Evolutionary conservation across 2,888 invertebrate genomes (phyloP).

Genomic region (Eristalis pertinax): DNA sequence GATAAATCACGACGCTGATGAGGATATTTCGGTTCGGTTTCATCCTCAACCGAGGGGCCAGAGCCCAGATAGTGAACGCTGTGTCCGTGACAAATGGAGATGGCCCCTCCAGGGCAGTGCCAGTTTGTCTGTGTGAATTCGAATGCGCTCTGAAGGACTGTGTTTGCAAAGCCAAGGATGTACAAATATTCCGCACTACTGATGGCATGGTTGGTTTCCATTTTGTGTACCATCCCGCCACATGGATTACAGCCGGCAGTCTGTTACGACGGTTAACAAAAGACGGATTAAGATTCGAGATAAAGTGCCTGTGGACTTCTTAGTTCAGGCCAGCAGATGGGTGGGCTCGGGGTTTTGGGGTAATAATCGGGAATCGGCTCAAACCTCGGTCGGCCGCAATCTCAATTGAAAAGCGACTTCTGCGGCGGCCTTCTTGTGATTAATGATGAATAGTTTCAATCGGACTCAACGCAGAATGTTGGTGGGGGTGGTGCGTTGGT

Average conservation of each 20-base stretch:
- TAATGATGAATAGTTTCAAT: not conserved
- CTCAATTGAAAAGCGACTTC: not conserved
- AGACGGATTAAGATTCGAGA: constrained; percentile 1
- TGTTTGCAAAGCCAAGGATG: not conserved
- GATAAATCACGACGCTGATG: not conserved
- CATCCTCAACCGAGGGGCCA: not conserved
- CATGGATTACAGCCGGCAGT: not conserved
- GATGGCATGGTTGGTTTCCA: not conserved
- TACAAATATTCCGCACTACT: not conserved
- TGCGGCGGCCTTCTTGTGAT: not conserved
- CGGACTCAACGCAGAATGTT: not conserved
- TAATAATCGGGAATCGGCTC: not conserved
- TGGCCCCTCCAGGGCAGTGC: not conserved
- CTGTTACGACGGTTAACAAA: not conserved
- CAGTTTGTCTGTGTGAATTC: no score
- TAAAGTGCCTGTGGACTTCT: not conserved
- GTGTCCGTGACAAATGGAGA: not conserved
- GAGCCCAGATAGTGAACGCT: not conserved
- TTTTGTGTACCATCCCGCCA: not conserved
- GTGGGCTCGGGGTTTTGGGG: not conserved
- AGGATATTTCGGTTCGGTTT: not conserved
- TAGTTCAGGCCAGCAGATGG: not conserved
- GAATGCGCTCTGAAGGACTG: no score
- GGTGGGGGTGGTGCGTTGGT: no score
- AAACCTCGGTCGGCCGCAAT: not conserved